Conservation (phyloP, 1,140 invertebrate species). For the Mizuhopecten yessoensis region DNA sequence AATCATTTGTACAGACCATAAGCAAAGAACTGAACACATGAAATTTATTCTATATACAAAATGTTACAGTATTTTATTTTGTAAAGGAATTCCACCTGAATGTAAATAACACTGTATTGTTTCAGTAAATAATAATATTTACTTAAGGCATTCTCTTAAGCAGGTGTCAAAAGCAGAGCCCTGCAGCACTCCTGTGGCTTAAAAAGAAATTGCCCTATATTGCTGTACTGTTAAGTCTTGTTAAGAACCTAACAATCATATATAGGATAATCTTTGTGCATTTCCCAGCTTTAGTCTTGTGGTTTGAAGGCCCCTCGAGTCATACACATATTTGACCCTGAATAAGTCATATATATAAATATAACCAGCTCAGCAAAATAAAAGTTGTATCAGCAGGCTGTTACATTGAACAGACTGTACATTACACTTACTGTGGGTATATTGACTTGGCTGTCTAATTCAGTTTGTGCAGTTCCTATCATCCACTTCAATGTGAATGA, state of each 20-base stretch:
- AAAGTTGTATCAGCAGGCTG: conserved; percentile 22
- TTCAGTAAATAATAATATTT: neutral
- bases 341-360: conserved; percentile 10
- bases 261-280: neutral
- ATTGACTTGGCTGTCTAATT: conserved; percentile 8
- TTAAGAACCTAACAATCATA: conserved; percentile 22
- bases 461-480: neutral
- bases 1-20: neutral
- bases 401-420: neutral
- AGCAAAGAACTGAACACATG: neutral
- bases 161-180: conserved; percentile 11
- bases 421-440: neutral
- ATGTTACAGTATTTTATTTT: neutral
- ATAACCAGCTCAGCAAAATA: conserved; percentile 18
- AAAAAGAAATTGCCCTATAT: neutral
- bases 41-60: neutral
- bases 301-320: neutral
- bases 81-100: neutral
- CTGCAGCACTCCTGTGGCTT: neutral
- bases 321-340: neutral
- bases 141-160: neutral
- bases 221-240: neutral
- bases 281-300: neutral
- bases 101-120: neutral
- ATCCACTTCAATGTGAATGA: conserved; percentile 2